phyloP scores from a whole-genome alignment of 2,888 invertebrate genomes.

The Netelia inedita region DNA sequence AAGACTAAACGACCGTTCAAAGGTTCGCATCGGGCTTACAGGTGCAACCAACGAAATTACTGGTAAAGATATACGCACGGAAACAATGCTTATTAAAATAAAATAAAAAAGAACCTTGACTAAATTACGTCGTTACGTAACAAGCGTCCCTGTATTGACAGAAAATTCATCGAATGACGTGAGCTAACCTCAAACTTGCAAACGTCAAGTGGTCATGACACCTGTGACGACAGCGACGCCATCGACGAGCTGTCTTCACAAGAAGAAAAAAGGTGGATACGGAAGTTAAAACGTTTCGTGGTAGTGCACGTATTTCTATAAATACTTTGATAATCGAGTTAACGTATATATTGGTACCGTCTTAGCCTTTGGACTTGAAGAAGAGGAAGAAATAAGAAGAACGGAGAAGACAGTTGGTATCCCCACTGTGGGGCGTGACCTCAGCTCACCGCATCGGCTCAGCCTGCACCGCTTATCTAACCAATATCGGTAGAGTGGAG shows the following conservation, averaged over 20 bases:
- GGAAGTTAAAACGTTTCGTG: conserved; percentile 4
- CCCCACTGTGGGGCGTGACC: conserved; percentile 49
- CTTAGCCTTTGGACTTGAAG: conserved; percentile 74
- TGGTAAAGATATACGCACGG: too few species aligned
- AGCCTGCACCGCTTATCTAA: conserved; percentile 54
- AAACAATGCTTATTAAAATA: too few species aligned
- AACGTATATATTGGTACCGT: conserved; percentile 76
- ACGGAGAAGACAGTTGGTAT: conserved; percentile 20
- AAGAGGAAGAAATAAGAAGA: conserved; percentile 60
- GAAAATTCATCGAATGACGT: background rate
- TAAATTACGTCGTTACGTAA: too few species aligned
- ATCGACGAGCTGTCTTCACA: background rate
- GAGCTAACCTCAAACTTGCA: too few species aligned
- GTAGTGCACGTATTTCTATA: conserved; percentile 33
- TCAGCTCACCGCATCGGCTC: conserved; percentile 55
- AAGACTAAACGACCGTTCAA: background rate
- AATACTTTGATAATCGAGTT: conserved; percentile 61
- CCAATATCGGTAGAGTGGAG: conserved; percentile 55
- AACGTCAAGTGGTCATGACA: background rate
- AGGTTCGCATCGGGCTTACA: too few species aligned
- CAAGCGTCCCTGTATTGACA: too few species aligned
- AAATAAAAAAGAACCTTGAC: too few species aligned
- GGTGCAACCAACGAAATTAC: too few species aligned
- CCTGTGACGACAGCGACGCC: background rate
- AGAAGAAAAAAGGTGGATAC: background rate